Evolutionary conservation across 2,888 invertebrate species (phyloP).

Genomic region (Aspidiotus destructor): DNA sequence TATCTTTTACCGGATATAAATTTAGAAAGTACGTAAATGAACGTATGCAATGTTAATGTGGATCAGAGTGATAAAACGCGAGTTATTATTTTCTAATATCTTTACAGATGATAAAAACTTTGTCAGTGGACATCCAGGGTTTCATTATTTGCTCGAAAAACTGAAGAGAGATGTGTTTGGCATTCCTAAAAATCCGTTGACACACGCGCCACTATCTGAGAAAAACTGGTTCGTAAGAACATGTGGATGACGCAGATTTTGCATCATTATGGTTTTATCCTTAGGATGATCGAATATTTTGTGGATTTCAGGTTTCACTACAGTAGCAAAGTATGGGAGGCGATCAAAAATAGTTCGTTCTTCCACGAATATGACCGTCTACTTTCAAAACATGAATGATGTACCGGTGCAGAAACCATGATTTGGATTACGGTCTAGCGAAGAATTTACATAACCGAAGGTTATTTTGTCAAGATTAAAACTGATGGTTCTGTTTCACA

Average conservation of each 20-base stretch:
- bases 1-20: slow-evolving; percentile 57
- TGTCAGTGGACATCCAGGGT: slow-evolving; percentile 53
- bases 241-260: slow-evolving; percentile 1
- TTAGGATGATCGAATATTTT: background rate
- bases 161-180: slow-evolving; percentile 61
- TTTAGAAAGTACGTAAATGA: slow-evolving; percentile 41
- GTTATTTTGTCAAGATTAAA: background rate
- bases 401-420: background rate
- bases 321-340: slow-evolving; percentile 73
- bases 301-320: slow-evolving; percentile 55
- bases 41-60: slow-evolving; percentile 1
- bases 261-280: slow-evolving; percentile 1
- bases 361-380: slow-evolving; percentile 75
- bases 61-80: background rate
- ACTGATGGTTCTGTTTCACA: too few species aligned
- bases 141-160: slow-evolving; percentile 55
- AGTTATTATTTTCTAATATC: slow-evolving; percentile 3
- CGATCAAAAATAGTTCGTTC: slow-evolving; percentile 70
- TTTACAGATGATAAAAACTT: slow-evolving; percentile 46
- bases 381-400: slow-evolving; percentile 48
- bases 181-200: slow-evolving; percentile 57
- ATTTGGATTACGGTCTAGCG: slow-evolving; percentile 7
- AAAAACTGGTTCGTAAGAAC: slow-evolving; percentile 56
- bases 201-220: slow-evolving; percentile 64
- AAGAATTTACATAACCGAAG: background rate